Conservation (phyloP, 2,888 invertebrate species). For the Melanotus villosus region DNA sequence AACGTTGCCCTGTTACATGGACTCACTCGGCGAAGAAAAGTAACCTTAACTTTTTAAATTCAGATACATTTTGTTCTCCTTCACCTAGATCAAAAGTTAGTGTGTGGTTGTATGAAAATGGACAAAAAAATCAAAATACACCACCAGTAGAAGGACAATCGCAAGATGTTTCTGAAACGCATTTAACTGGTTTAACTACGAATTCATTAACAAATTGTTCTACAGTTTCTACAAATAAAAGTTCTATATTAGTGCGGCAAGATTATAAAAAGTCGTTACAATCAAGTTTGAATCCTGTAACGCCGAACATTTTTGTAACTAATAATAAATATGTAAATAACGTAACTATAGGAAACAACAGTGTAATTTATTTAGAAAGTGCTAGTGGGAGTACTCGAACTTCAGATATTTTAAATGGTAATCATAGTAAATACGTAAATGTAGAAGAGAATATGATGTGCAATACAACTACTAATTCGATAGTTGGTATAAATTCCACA, state of each 20-base stretch:
- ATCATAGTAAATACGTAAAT: neutral
- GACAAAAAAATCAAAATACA: neutral
- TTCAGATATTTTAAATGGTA: neutral
- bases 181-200: too few species aligned
- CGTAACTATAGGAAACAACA: neutral
- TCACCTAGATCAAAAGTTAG: conserved; percentile 41
- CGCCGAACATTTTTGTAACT: neutral
- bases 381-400: neutral
- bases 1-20: conserved; percentile 39
- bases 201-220: neutral
- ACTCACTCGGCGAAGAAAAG: conserved; percentile 14
- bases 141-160: neutral
- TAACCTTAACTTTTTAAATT: conserved; percentile 2
- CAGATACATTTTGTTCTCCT: conserved; percentile 32
- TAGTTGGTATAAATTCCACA: too few species aligned
- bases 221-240: conserved; percentile 9
- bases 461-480: neutral
- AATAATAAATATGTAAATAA: neutral
- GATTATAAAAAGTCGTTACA: conserved; percentile 39
- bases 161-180: neutral
- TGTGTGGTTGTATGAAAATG: conserved; percentile 27
- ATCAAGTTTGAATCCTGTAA: too few species aligned
- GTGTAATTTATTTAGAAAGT: neutral
- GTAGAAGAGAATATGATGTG: neutral
- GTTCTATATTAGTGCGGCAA: conserved; percentile 40